Base-by-base conservation (phyloP, 2,797 vertebrate species). In the Acrocephalus scirpaceus region DNA sequence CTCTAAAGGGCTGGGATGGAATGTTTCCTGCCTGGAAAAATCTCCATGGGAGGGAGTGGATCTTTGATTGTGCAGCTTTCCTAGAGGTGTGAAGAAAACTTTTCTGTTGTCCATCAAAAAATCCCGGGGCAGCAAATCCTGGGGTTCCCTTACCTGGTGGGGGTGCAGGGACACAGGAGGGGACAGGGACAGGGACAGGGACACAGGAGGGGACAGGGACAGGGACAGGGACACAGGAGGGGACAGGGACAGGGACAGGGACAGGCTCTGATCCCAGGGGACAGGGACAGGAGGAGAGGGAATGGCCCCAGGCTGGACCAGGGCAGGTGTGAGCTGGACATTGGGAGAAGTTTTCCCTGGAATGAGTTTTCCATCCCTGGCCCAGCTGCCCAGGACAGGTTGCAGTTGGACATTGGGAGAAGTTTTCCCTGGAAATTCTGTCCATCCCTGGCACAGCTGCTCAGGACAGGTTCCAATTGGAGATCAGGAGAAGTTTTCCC, bases 11-110 rank as follows among this genome's bases (percentile, higher is more conserved):
- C 3, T 27, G 34, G 27, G 23, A 51, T 79, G 50, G 77, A 87
- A 47, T 58, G 48, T 77, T 74, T 79, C 83, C 69, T 92, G 58
- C 77, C 86, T 54, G 74, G 90, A 72, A 96, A 96, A 80, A 77
- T 50, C 61, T 76, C 71, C 38, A 7, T 40, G 27, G 34, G 70
- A 71, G 78, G 75, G 92, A 61, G 29, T 25, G 79, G 18, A 47
- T 32, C 36, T 83, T 25, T 72, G 61, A 54, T 23, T 32, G 36
- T 34, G 26, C 36, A 65, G 21, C 91, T 94, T 86, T 76, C 48
- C 19, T 7, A 18, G 58, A 72, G 79, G 38, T 30, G 27, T 45
- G 67, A 90, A 14, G 44, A 71, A 93, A 82, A 92, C 42, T 58
- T 71, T 29, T 3, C 54, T 7, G 27, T 27, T 66, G 82, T 88